Conservation (phyloP, 2,888 invertebrate species). For the Ethmia dodecea region DNA sequence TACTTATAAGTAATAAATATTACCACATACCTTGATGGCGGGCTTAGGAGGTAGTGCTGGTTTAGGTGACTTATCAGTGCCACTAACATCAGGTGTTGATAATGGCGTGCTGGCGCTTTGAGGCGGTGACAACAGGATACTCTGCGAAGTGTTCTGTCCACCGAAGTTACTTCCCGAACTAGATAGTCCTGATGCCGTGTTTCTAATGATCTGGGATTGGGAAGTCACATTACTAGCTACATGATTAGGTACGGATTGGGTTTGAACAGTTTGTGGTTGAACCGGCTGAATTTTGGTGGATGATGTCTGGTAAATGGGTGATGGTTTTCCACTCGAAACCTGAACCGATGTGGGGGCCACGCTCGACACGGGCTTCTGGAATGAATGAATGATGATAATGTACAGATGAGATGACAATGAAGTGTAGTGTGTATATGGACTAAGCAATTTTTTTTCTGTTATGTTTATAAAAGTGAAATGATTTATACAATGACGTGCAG, state of each 20-base stretch:
- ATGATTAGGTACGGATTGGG: slow-evolving; percentile 66
- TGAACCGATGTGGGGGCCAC: slow-evolving; percentile 88
- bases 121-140: slow-evolving; percentile 76
- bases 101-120: slow-evolving; percentile 80
- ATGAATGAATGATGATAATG: slow-evolving; percentile 68
- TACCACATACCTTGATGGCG: slow-evolving; percentile 72
- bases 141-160: slow-evolving; percentile 59
- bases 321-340: slow-evolving; percentile 81
- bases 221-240: slow-evolving; percentile 65
- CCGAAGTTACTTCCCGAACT: slow-evolving; percentile 64
- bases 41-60: slow-evolving; percentile 93
- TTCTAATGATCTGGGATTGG: slow-evolving; percentile 73
- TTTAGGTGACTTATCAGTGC: slow-evolving; percentile 78
- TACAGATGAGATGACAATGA: slow-evolving; percentile 53
- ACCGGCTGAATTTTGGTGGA: slow-evolving; percentile 89
- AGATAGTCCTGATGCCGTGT: slow-evolving; percentile 70
- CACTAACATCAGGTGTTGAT: slow-evolving; percentile 72
- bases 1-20: neutral
- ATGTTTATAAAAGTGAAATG: neutral
- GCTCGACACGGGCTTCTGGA: slow-evolving; percentile 91
- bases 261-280: slow-evolving; percentile 84
- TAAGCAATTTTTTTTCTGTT: neutral
- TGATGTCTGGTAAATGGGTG: slow-evolving; percentile 88
- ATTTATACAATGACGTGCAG: neutral
- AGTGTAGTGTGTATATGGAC: neutral